These are phyloP conservation scores for Stichodactyla mertensii DNA, from an alignment of 64 coral and sea anemone genomes.

Conservation along the genomic window DNA sequence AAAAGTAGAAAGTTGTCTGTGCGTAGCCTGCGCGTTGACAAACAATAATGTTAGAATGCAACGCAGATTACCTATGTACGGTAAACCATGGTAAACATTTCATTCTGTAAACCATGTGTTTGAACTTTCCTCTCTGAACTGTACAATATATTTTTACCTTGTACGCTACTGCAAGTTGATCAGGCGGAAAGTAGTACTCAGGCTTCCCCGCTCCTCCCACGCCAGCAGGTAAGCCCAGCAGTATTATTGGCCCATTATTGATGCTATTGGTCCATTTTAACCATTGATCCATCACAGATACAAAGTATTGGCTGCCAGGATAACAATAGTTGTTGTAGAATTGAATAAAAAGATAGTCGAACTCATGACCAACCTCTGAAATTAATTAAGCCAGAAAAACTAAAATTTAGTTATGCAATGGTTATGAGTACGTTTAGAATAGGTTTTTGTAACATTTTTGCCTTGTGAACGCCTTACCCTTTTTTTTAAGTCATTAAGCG, in stretches of 20 bases:
- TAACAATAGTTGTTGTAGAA: slow-evolving; percentile 89
- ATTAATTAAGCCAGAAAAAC: neutral
- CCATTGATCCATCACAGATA: slow-evolving; percentile 59
- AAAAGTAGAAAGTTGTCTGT: too few relatives aligned
- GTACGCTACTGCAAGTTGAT: slow-evolving; percentile 53
- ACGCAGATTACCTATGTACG: too few relatives aligned
- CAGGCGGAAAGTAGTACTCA: slow-evolving; percentile 63
- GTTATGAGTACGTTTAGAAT: too few relatives aligned
- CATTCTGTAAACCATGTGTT: too few relatives aligned
- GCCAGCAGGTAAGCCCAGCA: slow-evolving; percentile 56
- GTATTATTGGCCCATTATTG: slow-evolving; percentile 61
- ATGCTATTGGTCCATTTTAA: slow-evolving; percentile 53
- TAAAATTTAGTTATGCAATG: neutral
- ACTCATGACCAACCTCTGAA: slow-evolving; percentile 67
- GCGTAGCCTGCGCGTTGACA: too few relatives aligned
- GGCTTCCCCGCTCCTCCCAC: slow-evolving; percentile 44
- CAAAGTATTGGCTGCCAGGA: slow-evolving; percentile 45
- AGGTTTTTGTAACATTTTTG: too few relatives aligned
- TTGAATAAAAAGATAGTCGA: slow-evolving; percentile 75
- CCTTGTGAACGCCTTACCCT: too few relatives aligned
- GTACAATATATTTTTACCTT: slow-evolving; percentile 29
- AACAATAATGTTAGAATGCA: too few relatives aligned
- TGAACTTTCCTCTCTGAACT: too few relatives aligned
- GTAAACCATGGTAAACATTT: too few relatives aligned
- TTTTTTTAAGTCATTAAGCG: neutral